These are phyloP conservation scores for Leptodactylus fallax DNA, from an alignment of 2,797 vertebrate species.

Conservation along the genomic window DNA sequence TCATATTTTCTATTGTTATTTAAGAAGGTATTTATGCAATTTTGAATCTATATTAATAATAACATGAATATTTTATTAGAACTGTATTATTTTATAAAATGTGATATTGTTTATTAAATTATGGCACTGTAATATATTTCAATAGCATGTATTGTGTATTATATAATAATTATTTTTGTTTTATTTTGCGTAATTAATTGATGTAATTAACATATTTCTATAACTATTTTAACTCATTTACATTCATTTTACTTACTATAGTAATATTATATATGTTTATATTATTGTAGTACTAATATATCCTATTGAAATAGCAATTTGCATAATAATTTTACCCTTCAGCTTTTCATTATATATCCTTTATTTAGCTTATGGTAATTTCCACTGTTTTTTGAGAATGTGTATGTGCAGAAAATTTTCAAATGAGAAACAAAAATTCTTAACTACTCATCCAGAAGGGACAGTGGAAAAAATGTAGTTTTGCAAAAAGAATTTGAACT, in stretches of 20 bases:
- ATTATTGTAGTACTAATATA: too few relatives aligned
- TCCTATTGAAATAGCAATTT: too few relatives aligned
- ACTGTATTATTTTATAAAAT: background rate
- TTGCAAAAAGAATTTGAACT: too few relatives aligned
- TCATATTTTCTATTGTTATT: background rate
- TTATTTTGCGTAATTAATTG: background rate
- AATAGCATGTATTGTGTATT: background rate
- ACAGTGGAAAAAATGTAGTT: too few relatives aligned
- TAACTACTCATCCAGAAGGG: too few relatives aligned
- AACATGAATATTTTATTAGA: background rate
- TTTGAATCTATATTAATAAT: background rate
- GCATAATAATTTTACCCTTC: too few relatives aligned
- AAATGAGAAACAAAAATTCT: too few relatives aligned
- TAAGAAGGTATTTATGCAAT: background rate
- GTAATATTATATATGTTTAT: too few relatives aligned
- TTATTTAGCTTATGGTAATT: too few relatives aligned
- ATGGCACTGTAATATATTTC: background rate
- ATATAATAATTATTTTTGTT: background rate
- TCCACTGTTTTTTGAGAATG: too few relatives aligned
- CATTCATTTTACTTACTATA: background rate
- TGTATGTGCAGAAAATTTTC: too few relatives aligned
- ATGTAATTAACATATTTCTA: background rate
- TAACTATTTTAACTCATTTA: background rate
- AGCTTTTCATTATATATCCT: too few relatives aligned
- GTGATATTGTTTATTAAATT: background rate